Evolutionary conservation across 2,113 vertebrate genomes (phyloP), one percentile per base, ranked within the genome.

Genomic region (Ciconia stormi): DNA sequence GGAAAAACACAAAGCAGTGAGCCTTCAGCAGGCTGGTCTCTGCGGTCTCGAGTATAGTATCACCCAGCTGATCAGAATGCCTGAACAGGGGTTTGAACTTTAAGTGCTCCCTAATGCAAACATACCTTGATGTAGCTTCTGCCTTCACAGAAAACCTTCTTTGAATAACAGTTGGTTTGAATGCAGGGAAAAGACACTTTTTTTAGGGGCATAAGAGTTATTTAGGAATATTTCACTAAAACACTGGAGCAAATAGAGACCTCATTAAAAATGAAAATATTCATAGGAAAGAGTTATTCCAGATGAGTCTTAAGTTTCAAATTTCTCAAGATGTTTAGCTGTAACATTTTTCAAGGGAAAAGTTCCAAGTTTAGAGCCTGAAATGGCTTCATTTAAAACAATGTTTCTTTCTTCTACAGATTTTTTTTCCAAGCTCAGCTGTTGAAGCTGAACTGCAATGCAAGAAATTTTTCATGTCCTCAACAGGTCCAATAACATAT

Each of bases 321-420:
- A 81, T 90, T 95, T 93, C 65, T 87, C 44, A 72, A 88, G 66
- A 91, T 50, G 46, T 92, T 79, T 78, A 20, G 4, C 58, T 82
- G 42, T 46, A 81, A 61, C 16, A 12, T 84, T 95, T 96, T 84
- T 92, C 53, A 89, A 76, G 58, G 52, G 53, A 80, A 70, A 87
- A 34, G 8, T 22, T 95, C 94, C 91, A 94, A 82, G 30, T 76
- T 91, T 59, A 81, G 56, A 76, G 76, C 36, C 67, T 36, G 32
- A 89, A 93, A 82, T 20, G 40, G 73, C 46, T 95, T 95, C 19
- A 63, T 71, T 82, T 95, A 76, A 95, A 89, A 96, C 65, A 95
- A 84, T 52, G 65, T 67, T 82, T 84, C 80, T 96, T 96, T 97
- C 77, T 96, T 93, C 58, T 50, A 52, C 47, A 34, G 29, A 20